Base-by-base conservation (phyloP, 2,888 invertebrate genomes). In the Drosophila anomelani region DNA sequence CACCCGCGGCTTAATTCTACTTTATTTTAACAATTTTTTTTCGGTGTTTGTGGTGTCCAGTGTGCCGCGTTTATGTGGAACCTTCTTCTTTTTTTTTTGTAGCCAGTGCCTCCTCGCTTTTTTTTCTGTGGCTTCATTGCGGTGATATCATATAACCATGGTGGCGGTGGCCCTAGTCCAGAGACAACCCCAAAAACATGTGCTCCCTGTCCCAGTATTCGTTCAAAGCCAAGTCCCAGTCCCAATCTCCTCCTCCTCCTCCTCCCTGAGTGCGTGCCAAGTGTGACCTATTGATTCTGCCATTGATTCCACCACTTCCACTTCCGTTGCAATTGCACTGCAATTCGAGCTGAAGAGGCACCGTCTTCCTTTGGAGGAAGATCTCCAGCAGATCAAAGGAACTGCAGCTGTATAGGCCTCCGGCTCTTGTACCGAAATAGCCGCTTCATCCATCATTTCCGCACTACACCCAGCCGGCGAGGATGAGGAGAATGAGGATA, bases 201-300 rank as follows among this genome's bases (percentile, higher is more conserved):
- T 81, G 77, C 73, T 77, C 46, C 15, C 44, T 49, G 47, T 20
- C 32, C 9, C 49, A 34, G 32, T 32, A 29, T 29, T 47, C 55
- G 68, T 47, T 44, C 59, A 60, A 26, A 23, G 13, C 15, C 44
- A 13, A 29, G 43, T 43, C 39, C n/a, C 54, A 62, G 64, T 47
- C 36, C 63, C 29, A 29, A 29, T 29, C 72, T 26, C 26, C 26
- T 29, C 29, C 7, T 29, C 23, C 23, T 20, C 29, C 43, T 46
- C 43, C 26, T 10, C 13, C 12, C 12, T 54, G 46, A 32, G 49
- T 47, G 47, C 61, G 62, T 51, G 46, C 57, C 56, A 49, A 73
- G 68, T 85, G 76, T 78, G 88, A 79, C 88, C 88, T 85, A 88
- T 89, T 87, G 80, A 88, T 89, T 87, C 77, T 69, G 68, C 69